Base-by-base conservation (phyloP, 2,797 vertebrate species). In the Sebastes taczanowskii region DNA sequence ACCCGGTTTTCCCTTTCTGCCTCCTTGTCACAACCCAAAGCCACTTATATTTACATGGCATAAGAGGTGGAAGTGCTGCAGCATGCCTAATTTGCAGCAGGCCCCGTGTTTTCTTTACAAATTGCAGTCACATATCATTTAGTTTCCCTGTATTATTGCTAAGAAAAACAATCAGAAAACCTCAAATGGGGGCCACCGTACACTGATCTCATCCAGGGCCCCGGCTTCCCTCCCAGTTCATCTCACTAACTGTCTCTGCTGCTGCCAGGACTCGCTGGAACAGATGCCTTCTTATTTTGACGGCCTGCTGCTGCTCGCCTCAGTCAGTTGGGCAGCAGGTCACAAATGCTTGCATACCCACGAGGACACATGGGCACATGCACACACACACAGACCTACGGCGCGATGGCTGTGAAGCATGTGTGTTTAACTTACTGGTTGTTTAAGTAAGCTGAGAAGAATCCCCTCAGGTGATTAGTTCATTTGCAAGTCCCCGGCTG, bases 391-490 rank as follows among this genome's bases (percentile, higher is more conserved):
- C 56, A 81, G 78, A 70, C 62, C 71, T 49, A 71, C 38, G 22
- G 55, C 7, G 60, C 53, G 75, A 92, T 88, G 84, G 77, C 82
- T 85, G 77, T 74, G 81, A 89, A 83, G 87, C 83, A 88, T 95
- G 91, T 94, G 90, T 94, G 91, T 92, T 94, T 94, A 92, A 91
- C 90, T 92, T 89, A 85, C 86, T 87, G 84, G 86, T 94, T 95
- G 93, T 92, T 95, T 94, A 94, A 91, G 91, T 93, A 94, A 95
- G 88, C 90, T 88, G 91, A 95, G 92, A 92, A 92, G 83, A 95
- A 94, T 94, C 91, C 91, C 95, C 93, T 91, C 89, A 92, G 95
- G 94, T 96, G 94, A 94, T 94, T 89, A 94, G 92, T 94, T 95
- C 89, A 92, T 95, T 94, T 94, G 91, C 83, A 88, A 87, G 84